Percentiles rank a stretch among this genome's conserved stretches.
Conservation (phyloP, 2,797 vertebrate genomes). For the Notoglanidium macrostoma region DNA sequence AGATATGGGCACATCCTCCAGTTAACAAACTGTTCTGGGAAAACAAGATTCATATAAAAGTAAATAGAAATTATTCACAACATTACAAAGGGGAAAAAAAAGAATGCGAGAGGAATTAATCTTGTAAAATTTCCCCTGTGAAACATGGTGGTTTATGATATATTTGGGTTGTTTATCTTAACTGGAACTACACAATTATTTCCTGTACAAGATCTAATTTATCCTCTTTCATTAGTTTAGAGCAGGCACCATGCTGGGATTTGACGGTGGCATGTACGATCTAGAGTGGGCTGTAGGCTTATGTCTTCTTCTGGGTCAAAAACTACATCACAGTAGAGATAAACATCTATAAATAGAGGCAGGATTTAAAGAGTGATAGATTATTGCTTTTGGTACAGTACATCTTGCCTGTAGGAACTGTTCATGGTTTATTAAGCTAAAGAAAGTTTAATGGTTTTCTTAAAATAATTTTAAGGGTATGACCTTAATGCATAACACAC, state of each 20-base stretch:
- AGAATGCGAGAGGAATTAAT: background rate
- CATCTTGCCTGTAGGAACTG: slow-evolving; percentile 43
- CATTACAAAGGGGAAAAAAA: background rate
- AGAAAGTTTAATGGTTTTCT: slow-evolving; percentile 18
- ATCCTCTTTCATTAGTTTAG: slow-evolving; percentile 43
- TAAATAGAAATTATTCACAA: background rate
- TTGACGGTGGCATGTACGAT: slow-evolving; percentile 32
- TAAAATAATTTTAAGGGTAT: background rate
- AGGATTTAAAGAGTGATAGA: slow-evolving; percentile 48
- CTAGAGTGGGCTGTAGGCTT: slow-evolving; percentile 28
- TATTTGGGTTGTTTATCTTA: slow-evolving; percentile 35
- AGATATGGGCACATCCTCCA: background rate
- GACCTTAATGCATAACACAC: background rate
- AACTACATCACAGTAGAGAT: slow-evolving; percentile 43
- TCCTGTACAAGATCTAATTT: slow-evolving; percentile 43
- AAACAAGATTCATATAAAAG: slow-evolving; percentile 24
- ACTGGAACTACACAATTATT: slow-evolving; percentile 39
- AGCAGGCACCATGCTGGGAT: slow-evolving; percentile 28
- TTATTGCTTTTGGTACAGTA: slow-evolving; percentile 49
- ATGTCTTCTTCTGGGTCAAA: slow-evolving; percentile 40
- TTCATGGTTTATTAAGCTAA: slow-evolving; percentile 37
- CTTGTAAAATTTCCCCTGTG: background rate
- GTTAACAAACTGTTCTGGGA: slow-evolving; percentile 14
- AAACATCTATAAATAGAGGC: slow-evolving; percentile 50
- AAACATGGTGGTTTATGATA: slow-evolving; percentile 21